phyloP scores from a whole-genome alignment of 2,113 vertebrate species.

The Redunca redunca region DNA sequence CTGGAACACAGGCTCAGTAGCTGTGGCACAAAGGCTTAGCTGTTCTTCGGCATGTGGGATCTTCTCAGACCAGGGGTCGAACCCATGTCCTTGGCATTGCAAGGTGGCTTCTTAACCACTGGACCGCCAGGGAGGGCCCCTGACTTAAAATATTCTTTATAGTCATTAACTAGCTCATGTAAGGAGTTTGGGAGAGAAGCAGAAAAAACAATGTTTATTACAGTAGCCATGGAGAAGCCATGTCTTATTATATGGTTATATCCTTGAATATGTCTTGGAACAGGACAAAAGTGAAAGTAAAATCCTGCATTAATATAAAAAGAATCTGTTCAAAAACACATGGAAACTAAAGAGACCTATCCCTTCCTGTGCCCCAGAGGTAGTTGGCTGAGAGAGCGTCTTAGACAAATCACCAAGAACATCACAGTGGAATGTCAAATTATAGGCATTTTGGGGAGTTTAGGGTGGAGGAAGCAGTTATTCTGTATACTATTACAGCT shows the following conservation, averaged over 20 bases:
- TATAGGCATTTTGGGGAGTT: background rate
- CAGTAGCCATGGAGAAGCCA: background rate
- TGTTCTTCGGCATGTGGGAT: background rate
- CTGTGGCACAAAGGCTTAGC: background rate
- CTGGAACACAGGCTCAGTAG: background rate
- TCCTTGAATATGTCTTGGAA: constrained; percentile 18
- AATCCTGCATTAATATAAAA: background rate
- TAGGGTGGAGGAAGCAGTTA: background rate
- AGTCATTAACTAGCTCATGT: background rate
- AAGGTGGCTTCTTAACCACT: background rate
- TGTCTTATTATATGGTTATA: background rate
- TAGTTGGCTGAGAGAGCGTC: background rate
- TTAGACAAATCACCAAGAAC: background rate
- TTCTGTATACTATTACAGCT: background rate
- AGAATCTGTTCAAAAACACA: constrained; percentile 19
- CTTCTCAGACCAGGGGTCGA: background rate
- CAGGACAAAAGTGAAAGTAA: background rate
- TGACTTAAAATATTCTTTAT: constrained; percentile 22
- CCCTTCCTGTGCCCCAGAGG: background rate
- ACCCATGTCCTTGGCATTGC: background rate
- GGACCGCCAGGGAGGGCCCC: background rate
- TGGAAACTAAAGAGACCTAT: background rate
- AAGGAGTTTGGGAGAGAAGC: background rate
- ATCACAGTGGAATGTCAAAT: background rate
- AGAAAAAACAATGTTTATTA: background rate